Evolutionary conservation across 2,888 invertebrate species (phyloP), one percentile per base, ranked within the genome.

Genomic region (Troides helena): DNA sequence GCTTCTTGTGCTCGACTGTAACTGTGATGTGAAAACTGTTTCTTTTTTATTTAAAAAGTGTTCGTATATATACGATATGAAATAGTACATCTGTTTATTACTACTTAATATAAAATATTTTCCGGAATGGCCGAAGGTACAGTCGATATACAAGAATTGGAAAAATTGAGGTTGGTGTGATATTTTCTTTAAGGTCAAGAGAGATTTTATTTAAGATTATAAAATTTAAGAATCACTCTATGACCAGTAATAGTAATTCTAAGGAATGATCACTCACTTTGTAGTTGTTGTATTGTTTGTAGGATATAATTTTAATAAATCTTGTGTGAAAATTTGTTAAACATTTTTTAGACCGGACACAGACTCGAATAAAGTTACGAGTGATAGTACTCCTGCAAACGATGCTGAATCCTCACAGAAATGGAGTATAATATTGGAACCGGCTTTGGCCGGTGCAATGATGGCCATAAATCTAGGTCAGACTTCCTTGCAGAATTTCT

Each of bases 401-500:
- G 73, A 70, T 43, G 74, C 72, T 21, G 70, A 73, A 60, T 64
- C 71, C 30, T 64, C 80, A 56, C 81, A 82, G 58, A 88, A 83
- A 84, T 89, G 88, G 82, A 79, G 79, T 67, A 91, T 95, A 69
- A 94, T 96, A 6, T 93, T 96, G 8, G 96, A 96, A 78, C 96
- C 96, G 0, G 95, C 95, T 82, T 84, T 96, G 63, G 95, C 95
- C 8, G 95, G 95, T 63, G 94, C 95, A 77, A 95, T 96, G 90
- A 84, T 92, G 75, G 92, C 92, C 7, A 92, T 92, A 78, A 90
- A 90, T 76, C 79, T 92, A 21, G 95, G 95, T 0, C 94, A 94
- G 76, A 90, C 96, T n/a, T 95, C 95, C 12, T 93, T 95, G 18
- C 96, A 96, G 82, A 96, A 96, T 82, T 89, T 96, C 69, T 95